Conservation (phyloP, 35 echinoderm and acorn worm genomes). For the Ophioderma brevispina region DNA sequence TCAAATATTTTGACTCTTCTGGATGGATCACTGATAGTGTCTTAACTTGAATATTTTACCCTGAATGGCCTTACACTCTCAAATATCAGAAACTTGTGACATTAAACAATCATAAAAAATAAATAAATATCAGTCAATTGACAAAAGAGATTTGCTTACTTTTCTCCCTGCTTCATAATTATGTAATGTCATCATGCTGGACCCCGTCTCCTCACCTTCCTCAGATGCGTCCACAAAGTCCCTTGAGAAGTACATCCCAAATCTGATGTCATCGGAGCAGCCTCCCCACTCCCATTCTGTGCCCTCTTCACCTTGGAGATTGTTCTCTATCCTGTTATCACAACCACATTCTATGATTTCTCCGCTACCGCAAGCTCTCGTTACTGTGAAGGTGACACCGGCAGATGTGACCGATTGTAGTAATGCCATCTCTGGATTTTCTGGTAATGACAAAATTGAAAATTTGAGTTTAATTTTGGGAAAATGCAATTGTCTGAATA, state of each 20-base stretch:
- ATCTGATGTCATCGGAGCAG: slow-evolving; percentile 90
- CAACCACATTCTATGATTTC: slow-evolving; percentile 92
- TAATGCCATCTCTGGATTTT: slow-evolving; percentile 90
- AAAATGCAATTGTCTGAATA: neutral
- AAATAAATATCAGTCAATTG: neutral
- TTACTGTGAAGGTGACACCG: slow-evolving; percentile 90
- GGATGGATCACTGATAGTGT: neutral
- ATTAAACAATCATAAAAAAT: neutral
- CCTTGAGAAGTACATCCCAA: slow-evolving; percentile 84
- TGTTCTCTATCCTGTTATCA: slow-evolving; percentile 53
- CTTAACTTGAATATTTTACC: neutral
- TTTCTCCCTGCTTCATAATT: slow-evolving; percentile 96
- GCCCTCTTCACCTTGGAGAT: neutral
- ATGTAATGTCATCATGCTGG: slow-evolving; percentile 81
- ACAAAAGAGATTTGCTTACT: slow-evolving; percentile 57
- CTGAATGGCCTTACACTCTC: neutral
- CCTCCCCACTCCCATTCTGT: slow-evolving; percentile 89
- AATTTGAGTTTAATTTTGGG: neutral
- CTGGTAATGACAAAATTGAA: slow-evolving; percentile 60
- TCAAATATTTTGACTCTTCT: neutral
- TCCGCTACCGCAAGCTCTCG: slow-evolving; percentile 82
- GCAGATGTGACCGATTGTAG: slow-evolving; percentile 87
- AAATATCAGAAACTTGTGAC: neutral
- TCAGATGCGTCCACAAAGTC: slow-evolving; percentile 88
- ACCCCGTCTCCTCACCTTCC: slow-evolving; percentile 38